Evolutionary conservation across 2,113 vertebrate species (phyloP), one percentile per base, ranked within the genome.

Genomic region (Heterochromis multidens): DNA sequence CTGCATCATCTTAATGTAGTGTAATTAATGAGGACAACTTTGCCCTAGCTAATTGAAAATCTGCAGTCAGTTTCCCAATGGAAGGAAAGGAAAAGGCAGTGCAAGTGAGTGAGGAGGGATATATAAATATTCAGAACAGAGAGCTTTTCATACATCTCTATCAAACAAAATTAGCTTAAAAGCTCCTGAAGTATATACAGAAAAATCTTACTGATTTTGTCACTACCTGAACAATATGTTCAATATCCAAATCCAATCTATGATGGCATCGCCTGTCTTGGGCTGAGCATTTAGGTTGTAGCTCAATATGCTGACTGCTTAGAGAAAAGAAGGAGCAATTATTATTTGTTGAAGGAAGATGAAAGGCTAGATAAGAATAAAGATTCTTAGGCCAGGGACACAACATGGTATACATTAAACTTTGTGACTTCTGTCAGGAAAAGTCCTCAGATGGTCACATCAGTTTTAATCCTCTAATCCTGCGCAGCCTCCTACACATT

Each of bases 1-100:
- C 77, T 43, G 84, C 90, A 63, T 89, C 87, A 83, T 94, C 77
- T 79, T 90, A 92, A 92, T 86, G 70, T 59, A 40, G 74, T 54
- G 65, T 92, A 90, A 93, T 92, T 91, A 93, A 92, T 81, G 57
- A 89, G 77, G 88, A 80, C 79, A 88, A 81, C 91, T 90, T 92
- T 88, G 84, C 82, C 79, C 76, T 10, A 27, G 89, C 79, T 92
- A 87, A 93, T 83, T 91, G 88, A 91, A 92, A 93, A 92, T 89
- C 67, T 92, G 89, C 91, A 85, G 89, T 91, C 91, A 91, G 79
- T 78, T 80, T 90, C 84, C 81, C 89, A 29, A 10, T 60, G 89
- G 86, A 86, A 82, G 62, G n/a, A 61, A 25, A 58, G 40, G 62
- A 19, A 61, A 25, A 58, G 40, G 11, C 13, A 40, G 35, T 1